These are phyloP conservation scores for Periplaneta americana DNA, from an alignment of 1,140 invertebrate genomes.

Conservation along the genomic window DNA sequence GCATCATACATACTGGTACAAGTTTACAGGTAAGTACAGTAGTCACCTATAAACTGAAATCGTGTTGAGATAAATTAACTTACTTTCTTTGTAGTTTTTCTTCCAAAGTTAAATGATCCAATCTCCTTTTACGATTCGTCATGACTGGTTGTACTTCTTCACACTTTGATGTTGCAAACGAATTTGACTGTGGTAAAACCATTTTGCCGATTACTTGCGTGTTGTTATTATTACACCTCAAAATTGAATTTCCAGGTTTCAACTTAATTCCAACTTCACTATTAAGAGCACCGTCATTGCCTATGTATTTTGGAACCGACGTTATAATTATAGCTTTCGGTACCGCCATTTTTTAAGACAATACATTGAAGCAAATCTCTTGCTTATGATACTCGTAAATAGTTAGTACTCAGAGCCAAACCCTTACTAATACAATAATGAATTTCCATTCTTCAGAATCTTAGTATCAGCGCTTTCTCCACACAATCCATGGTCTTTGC, in stretches of 20 bases:
- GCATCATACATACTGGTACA: no score
- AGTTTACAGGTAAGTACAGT: no score
- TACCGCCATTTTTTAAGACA: neutral
- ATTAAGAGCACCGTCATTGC: neutral
- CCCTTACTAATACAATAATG: neutral
- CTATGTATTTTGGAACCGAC: neutral
- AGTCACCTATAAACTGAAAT: no score
- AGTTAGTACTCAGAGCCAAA: neutral
- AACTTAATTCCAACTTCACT: neutral
- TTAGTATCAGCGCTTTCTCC: neutral
- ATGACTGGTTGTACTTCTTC: neutral
- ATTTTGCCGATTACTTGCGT: neutral
- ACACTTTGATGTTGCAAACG: neutral
- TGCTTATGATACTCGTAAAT: neutral
- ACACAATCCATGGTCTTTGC: neutral
- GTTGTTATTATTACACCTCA: neutral
- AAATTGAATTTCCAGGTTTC: neutral
- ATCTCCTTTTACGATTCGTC: constrained; percentile 58
- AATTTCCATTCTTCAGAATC: neutral
- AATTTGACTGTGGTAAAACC: neutral
- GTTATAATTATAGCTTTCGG: constrained; percentile 11
- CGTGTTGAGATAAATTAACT: no score
- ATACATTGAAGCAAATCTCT: neutral
- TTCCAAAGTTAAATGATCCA: constrained; percentile 75
- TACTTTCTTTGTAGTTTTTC: constrained; percentile 80